Evolutionary conservation across 2,888 invertebrate genomes (phyloP).

Genomic region (Aleiodes alternator): DNA sequence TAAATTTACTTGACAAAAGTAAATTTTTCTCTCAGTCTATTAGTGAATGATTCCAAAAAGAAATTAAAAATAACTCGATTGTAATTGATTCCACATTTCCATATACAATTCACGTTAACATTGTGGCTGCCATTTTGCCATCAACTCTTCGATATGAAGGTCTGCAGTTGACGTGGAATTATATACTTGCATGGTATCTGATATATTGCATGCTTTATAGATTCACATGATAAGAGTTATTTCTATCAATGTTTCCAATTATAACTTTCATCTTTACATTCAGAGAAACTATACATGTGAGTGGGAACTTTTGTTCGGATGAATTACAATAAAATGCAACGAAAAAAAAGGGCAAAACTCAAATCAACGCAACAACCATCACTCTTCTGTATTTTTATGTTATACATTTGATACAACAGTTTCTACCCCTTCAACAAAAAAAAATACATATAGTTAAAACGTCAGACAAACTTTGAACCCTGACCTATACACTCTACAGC

Average conservation of each 20-base stretch:
- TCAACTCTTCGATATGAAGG: slow-evolving; percentile 18
- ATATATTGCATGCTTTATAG: slow-evolving; percentile 2
- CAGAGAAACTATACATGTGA: no score
- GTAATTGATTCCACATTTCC: neutral
- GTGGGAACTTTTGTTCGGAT: no score
- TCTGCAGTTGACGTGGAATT: slow-evolving; percentile 27
- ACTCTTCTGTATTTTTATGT: no score
- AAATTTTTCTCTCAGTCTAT: no score
- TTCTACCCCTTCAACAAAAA: neutral
- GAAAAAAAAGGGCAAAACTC: no score
- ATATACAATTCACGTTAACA: slow-evolving; percentile 12
- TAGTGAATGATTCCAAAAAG: neutral
- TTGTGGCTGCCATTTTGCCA: slow-evolving; percentile 16
- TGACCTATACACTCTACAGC: slow-evolving; percentile 60
- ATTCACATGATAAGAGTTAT: neutral
- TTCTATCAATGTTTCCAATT: slow-evolving; percentile 5
- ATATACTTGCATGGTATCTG: slow-evolving; percentile 7
- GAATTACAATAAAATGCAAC: no score
- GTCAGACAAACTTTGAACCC: slow-evolving; percentile 59
- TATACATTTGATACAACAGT: no score
- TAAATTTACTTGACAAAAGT: no score
- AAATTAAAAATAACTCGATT: neutral
- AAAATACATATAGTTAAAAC: slow-evolving; percentile 32
- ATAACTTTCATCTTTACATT: neutral
- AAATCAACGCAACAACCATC: no score